A percentile compares a stretch with the other conserved stretches of the same genome.
phyloP scores from a whole-genome alignment of 1,140 invertebrate genomes.

The Brachionus paranguensis region DNA sequence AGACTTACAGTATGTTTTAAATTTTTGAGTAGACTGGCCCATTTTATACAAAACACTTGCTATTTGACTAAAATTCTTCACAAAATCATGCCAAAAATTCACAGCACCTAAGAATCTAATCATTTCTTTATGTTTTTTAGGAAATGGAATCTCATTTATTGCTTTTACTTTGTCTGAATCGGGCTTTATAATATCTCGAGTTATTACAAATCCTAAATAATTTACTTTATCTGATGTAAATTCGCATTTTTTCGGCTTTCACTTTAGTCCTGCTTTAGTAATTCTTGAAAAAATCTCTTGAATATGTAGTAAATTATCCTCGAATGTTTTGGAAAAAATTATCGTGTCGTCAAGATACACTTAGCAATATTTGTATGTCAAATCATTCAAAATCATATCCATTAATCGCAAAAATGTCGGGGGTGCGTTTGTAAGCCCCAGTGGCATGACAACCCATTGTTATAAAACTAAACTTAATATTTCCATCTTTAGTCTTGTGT shows the following conservation, averaged over 20 bases:
- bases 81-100: slow-evolving; percentile 54
- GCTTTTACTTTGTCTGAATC: slow-evolving; percentile 48
- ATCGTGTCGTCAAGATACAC: slow-evolving; percentile 6
- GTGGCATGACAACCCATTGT: slow-evolving; percentile 50
- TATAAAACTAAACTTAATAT: neutral
- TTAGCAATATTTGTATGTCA: neutral
- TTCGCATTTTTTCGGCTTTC: slow-evolving; percentile 41
- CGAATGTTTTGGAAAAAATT: neutral
- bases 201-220: slow-evolving; percentile 39
- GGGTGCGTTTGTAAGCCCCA: slow-evolving; percentile 51
- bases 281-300: neutral
- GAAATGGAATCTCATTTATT: slow-evolving; percentile 51
- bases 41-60: neutral
- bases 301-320: neutral
- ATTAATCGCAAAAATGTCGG: slow-evolving; percentile 51
- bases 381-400: slow-evolving; percentile 41
- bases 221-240: slow-evolving; percentile 29
- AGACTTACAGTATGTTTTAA: neutral
- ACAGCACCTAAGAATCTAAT: slow-evolving; percentile 49
- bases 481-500: too few species aligned
- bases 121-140: slow-evolving; percentile 49
- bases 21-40: neutral
- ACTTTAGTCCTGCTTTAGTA: slow-evolving; percentile 35
- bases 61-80: slow-evolving; percentile 43
- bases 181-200: slow-evolving; percentile 35